phyloP scores from a whole-genome alignment of 2,888 invertebrate genomes.

The Podotricha telesiphe region DNA sequence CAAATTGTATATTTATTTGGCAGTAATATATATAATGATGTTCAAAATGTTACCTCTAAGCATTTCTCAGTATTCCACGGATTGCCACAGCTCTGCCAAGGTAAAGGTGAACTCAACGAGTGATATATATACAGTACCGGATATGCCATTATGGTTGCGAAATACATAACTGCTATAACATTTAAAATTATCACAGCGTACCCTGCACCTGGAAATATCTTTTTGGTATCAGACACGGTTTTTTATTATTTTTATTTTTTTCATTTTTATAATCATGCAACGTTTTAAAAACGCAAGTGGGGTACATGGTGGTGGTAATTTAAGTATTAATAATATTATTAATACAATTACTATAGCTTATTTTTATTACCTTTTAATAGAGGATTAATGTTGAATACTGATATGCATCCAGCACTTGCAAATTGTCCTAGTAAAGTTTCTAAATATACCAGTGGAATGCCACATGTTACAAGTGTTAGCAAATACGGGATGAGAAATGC shows the following conservation, averaged over 20 bases:
- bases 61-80: constrained; percentile 93
- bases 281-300: not conserved
- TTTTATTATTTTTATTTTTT: no score
- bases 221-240: no score
- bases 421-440: constrained; percentile 94
- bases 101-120: constrained; percentile 86
- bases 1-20: not conserved
- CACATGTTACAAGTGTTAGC: constrained; percentile 90
- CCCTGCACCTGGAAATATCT: constrained; percentile 87
- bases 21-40: not conserved
- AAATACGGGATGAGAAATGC: constrained; percentile 95
- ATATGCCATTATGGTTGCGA: constrained; percentile 93
- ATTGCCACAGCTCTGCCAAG: constrained; percentile 91
- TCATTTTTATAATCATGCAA: not conserved
- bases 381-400: constrained; percentile 91
- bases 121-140: constrained; percentile 91
- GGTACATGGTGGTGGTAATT: no score
- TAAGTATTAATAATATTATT: no score
- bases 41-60: constrained; percentile 78
- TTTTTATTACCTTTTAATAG: constrained; percentile 90
- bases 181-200: constrained; percentile 92
- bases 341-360: not conserved
- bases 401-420: constrained; percentile 91
- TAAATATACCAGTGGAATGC: constrained; percentile 94
- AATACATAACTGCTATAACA: constrained; percentile 91